Base-by-base conservation (phyloP, 2,113 vertebrate genomes). In the Zapornia atra region DNA sequence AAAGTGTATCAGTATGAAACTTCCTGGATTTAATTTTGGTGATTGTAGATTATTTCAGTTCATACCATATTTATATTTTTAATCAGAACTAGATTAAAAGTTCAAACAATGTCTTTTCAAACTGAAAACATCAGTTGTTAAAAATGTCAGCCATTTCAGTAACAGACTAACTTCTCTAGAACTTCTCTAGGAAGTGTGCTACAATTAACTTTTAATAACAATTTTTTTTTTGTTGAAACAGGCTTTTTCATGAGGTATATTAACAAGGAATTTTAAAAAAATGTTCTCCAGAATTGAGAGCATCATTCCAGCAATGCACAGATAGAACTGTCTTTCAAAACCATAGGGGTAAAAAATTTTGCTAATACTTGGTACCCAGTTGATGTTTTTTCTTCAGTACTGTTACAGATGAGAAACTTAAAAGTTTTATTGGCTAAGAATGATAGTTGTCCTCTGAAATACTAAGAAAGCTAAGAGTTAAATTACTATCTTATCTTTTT, bases 371-470 rank as follows among this genome's bases (percentile, higher is more conserved):
- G 21, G 12, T 21, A 51, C 5, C 17, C 1, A 2, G 8, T 5
- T 42, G 11, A 44, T 15, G 1, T 2, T 50, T 80, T 46, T 53
- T 44, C 26, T 68, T 25, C 4, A 34, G 11, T 15, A 17, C 10
- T 2, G 0, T 31, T 8, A 77, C 13, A 24, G 4, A 3, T 1
- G 3, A 73, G 15, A 68, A 87, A 59, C 15, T 34, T 34, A 11
- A 42, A 50, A 36, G 12, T 36, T 36, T 33, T 24, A 50, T 6
- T 10, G 17, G 16, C 12, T 24, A 13, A 50, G 7, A n/a, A 31
- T 1, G 1, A 0, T 7, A n/a, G 29, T 6, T 4, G 18, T 15
- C 5, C 26, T 54, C 48, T 36, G 25, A 87, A 68, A 70, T 4
- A 86, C 8, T 40, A 31, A 5, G 19, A 2, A 20, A 78, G 6